Evolutionary conservation across 2,888 invertebrate species (phyloP).

Genomic region (Epinotia demarniana): DNA sequence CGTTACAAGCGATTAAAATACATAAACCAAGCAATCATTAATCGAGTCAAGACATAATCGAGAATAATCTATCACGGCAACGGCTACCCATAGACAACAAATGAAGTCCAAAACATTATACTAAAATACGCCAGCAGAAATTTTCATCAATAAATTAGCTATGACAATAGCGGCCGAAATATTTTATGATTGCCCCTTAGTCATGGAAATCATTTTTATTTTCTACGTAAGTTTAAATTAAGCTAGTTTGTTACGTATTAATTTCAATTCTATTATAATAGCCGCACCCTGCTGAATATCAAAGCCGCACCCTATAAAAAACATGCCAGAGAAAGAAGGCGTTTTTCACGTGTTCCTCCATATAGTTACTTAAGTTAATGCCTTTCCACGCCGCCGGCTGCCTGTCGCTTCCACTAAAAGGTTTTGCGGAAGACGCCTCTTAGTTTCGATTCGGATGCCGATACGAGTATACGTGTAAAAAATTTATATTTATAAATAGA

Average conservation of each 20-base stretch:
- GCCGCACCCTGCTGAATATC: not conserved
- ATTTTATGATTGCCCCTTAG: not conserved
- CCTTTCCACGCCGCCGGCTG: constrained; percentile 5
- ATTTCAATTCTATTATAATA: not conserved
- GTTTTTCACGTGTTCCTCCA: constrained; percentile 24
- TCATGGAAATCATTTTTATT: not conserved
- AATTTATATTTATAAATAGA: not conserved
- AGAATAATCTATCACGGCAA: not conserved
- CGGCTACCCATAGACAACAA: not conserved
- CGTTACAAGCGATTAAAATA: constrained; percentile 11
- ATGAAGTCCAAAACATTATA: too few species aligned
- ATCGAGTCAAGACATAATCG: too few species aligned
- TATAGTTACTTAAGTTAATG: constrained; percentile 30
- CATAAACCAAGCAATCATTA: not conserved
- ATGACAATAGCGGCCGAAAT: not conserved
- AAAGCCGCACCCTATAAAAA: constrained; percentile 18
- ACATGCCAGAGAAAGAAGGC: not conserved
- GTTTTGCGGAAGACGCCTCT: constrained; percentile 34
- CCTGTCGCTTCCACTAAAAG: constrained; percentile 34
- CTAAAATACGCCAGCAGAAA: not conserved
- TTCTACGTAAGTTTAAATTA: too few species aligned
- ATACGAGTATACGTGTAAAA: not conserved
- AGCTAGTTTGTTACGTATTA: not conserved
- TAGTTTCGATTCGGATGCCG: constrained; percentile 6
- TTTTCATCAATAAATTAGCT: not conserved